These are phyloP conservation scores for Drosophila bipectinata DNA, from an alignment of 1,140 invertebrate species.

Conservation along the genomic window DNA sequence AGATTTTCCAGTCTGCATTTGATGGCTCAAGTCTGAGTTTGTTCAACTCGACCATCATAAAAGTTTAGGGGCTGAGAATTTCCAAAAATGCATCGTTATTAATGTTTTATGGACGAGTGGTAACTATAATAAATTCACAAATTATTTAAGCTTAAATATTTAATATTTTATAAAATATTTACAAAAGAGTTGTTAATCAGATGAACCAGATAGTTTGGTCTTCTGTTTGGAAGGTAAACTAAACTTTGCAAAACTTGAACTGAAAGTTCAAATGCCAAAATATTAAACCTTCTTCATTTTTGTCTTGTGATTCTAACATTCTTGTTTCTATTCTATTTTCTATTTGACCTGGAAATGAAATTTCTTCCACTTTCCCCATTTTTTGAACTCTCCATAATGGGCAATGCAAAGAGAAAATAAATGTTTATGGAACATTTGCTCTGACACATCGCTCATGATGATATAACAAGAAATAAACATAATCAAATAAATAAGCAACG, in stretches of 20 bases:
- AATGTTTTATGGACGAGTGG: neutral
- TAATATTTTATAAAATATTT: neutral
- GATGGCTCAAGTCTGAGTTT: constrained; percentile 32
- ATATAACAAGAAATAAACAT: constrained; percentile 71
- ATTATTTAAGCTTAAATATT: no score
- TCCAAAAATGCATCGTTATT: neutral
- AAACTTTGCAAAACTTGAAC: no score
- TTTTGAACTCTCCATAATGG: constrained; percentile 4
- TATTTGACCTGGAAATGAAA: constrained; percentile 29
- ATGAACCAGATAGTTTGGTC: neutral
- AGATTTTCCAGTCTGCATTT: constrained; percentile 40
- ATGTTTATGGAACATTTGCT: constrained; percentile 51
- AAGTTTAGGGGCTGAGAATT: neutral
- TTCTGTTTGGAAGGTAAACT: neutral
- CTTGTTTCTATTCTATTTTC: constrained; percentile 5
- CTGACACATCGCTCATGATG: constrained; percentile 48
- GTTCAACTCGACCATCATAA: constrained; percentile 2
- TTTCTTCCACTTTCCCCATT: neutral
- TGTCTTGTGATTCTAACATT: neutral
- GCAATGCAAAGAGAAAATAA: constrained; percentile 14
- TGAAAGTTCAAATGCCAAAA: neutral
- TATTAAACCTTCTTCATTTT: constrained; percentile 13
- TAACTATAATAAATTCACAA: neutral
- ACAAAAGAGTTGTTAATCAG: neutral
- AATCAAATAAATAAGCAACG: constrained; percentile 73